These are phyloP conservation scores for Silurus aristotelis DNA, from an alignment of 2,797 vertebrate genomes.

Conservation along the genomic window DNA sequence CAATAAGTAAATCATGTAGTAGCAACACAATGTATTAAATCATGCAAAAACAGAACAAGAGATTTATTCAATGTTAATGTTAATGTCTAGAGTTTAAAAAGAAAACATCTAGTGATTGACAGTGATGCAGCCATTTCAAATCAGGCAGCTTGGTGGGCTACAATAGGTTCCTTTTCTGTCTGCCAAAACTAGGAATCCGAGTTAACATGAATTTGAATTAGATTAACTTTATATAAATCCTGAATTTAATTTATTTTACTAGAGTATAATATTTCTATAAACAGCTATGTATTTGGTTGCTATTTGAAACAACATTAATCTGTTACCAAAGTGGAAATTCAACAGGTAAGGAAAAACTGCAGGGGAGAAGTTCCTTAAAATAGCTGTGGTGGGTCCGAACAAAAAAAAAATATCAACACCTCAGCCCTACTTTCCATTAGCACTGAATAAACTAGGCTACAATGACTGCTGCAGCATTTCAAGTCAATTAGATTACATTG, in stretches of 20 bases:
- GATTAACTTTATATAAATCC: not conserved
- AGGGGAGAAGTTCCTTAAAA: conserved; percentile 28
- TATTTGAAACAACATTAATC: not conserved
- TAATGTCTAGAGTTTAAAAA: not conserved
- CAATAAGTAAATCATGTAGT: not conserved
- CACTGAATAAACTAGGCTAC: not conserved
- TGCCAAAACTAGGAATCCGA: not conserved
- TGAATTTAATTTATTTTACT: not conserved
- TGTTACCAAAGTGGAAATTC: not conserved
- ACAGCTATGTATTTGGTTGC: conserved; percentile 5
- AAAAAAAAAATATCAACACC: conserved; percentile 46
- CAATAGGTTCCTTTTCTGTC: not conserved
- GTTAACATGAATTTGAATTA: not conserved
- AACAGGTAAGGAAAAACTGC: conserved; percentile 22
- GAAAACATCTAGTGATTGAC: not conserved
- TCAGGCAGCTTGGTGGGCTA: not conserved
- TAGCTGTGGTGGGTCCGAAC: conserved; percentile 43
- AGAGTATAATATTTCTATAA: not conserved
- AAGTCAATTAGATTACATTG: not conserved
- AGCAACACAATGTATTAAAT: not conserved
- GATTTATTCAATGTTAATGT: not conserved
- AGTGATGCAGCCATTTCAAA: not conserved
- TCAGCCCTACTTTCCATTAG: conserved; percentile 9
- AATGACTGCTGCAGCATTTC: not conserved
- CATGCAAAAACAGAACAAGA: not conserved